Evolutionary conservation across 1,140 invertebrate genomes (phyloP), one percentile per base, ranked within the genome.

Genomic region (Meloidogyne hapla): DNA sequence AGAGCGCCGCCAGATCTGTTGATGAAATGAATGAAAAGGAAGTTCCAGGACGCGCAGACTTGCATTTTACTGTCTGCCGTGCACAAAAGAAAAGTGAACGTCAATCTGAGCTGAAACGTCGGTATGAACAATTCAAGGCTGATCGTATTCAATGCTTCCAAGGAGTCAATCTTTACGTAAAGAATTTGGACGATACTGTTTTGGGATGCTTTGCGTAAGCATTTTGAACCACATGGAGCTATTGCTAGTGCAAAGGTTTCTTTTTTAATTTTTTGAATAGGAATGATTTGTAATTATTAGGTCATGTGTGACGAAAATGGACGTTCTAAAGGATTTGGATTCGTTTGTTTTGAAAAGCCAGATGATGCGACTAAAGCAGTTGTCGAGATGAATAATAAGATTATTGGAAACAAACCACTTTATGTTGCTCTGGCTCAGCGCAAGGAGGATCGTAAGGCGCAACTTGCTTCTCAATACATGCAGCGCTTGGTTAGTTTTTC

Each of bases 321-420:
- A 12, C 87, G 90, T 76, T 90, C 90, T 38, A 98, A 97, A 89
- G 97, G 97, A 61, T 99, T 99, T 89, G 97, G 97, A 23, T 99
- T 99, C 88, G 97, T 99, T 8, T 99, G 97, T 89, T 99, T 99
- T 88, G 95, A 93, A 63, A 92, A 94, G n/a, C 94, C 95, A 0
- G 95, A 98, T 88, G 96, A 99, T 89, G 96, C 97, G 8, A 98
- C 96, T 5, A 98, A 98, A 88, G 97, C 96, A 74, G 95, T 99
- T 1, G 98, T 95, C 1, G 96, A 89, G 67, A 82, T 82, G 81
- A 99, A 99, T 88, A 94, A 96, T 2, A 92, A 94, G 67, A 97
- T 99, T 83, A 91, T 99, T 33, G 94, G 94, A 67, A 92, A 93
- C 1, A 99, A 99, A 88, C 96, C 96, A 5, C 89, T 99, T 23